Conservation (phyloP, 2,888 invertebrate genomes). For the Drosophila pseudotakahashii region DNA sequence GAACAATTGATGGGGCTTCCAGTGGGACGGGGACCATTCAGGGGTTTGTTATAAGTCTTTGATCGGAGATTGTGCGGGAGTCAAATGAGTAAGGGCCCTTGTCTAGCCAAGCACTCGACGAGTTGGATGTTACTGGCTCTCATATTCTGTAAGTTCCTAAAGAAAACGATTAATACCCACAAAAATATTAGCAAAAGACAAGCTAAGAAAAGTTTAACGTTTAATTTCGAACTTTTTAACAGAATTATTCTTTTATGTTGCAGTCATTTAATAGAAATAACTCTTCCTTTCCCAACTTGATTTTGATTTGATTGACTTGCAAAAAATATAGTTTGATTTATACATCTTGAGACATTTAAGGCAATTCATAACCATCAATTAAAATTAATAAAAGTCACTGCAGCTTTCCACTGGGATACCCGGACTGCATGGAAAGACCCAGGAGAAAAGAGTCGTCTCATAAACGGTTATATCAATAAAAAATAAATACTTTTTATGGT, state of each 20-base stretch:
- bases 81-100: slow-evolving; percentile 3
- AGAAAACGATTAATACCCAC: background rate
- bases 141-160: background rate
- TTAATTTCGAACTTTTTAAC: no score
- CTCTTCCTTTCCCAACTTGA: no score
- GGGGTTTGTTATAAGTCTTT: background rate
- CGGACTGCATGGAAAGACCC: background rate
- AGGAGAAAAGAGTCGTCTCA: background rate
- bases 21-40: background rate
- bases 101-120: background rate
- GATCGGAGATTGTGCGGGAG: slow-evolving; percentile 12
- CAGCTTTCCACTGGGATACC: slow-evolving; percentile 2
- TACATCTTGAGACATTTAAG: no score
- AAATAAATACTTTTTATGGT: slow-evolving; percentile 6
- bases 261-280: no score
- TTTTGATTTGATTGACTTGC: no score
- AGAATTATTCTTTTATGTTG: no score
- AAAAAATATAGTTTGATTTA: no score
- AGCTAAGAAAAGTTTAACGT: no score
- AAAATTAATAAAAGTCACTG: background rate
- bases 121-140: background rate
- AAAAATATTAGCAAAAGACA: background rate
- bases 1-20: slow-evolving; percentile 18
- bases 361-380: background rate
- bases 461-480: background rate